Percentiles rank a stretch among this genome's conserved stretches.
Conservation (phyloP, 1,140 invertebrate species). For the Bombus turneri region DNA sequence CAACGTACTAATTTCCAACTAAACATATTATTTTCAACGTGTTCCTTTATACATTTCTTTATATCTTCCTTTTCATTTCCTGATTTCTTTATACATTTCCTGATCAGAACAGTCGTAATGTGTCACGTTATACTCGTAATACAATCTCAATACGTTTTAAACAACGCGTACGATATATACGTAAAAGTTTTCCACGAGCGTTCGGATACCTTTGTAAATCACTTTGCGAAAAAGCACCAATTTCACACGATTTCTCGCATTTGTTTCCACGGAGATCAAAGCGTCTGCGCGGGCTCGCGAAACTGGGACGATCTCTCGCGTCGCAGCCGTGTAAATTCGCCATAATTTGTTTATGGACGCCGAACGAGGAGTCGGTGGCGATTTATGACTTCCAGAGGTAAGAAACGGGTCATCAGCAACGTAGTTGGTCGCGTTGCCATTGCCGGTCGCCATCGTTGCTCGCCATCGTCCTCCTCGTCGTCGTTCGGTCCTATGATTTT, state of each 20-base stretch:
- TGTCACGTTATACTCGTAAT: too few species aligned
- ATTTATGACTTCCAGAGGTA: conserved; percentile 38
- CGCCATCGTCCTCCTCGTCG: neutral
- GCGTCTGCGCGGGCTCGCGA: neutral
- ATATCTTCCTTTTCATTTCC: too few species aligned
- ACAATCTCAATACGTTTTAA: neutral
- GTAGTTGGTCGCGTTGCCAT: neutral
- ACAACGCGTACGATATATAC: neutral
- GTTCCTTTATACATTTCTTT: too few species aligned
- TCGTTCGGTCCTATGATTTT: conserved; percentile 31
- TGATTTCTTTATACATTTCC: too few species aligned
- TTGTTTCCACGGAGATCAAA: conserved; percentile 19
- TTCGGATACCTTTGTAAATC: neutral
- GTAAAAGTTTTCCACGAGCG: neutral
- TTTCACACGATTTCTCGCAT: neutral
- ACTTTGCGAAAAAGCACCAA: neutral
- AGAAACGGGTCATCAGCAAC: conserved; percentile 22
- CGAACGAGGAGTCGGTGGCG: conserved; percentile 7
- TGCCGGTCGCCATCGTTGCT: neutral
- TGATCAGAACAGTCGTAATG: too few species aligned
- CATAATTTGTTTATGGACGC: conserved; percentile 46
- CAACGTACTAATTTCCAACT: too few species aligned
- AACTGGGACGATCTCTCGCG: conserved; percentile 10
- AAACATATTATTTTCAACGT: too few species aligned
- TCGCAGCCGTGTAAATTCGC: conserved; percentile 30